These are phyloP conservation scores for Sinonovacula constricta DNA, from an alignment of 1,140 invertebrate species.

Conservation along the genomic window DNA sequence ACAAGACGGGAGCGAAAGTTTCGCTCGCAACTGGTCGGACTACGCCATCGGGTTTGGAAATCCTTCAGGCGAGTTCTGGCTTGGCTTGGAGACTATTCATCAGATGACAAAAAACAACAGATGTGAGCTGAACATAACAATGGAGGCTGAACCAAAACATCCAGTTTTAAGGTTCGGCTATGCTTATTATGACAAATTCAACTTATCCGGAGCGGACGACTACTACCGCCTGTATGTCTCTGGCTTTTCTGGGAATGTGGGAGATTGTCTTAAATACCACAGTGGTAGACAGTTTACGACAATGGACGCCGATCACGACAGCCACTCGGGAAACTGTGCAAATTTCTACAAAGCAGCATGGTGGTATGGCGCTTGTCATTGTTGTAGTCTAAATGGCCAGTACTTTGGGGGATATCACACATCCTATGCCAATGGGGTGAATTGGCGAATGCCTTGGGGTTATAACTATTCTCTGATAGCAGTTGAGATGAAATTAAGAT, in stretches of 20 bases:
- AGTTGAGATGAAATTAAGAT: conserved; percentile 79
- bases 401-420: conserved; percentile 74
- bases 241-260: conserved; percentile 5
- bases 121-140: conserved; percentile 70
- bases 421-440: conserved; percentile 78
- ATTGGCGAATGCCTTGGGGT: conserved; percentile 81
- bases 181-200: no score
- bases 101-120: no score
- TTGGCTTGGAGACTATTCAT: no score
- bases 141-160: no score
- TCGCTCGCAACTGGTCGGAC: conserved; percentile 94
- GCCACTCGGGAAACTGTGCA: conserved; percentile 82
- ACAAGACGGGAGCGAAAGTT: conserved; percentile 87
- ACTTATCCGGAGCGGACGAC: no score
- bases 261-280: conserved; percentile 67
- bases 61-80: conserved; percentile 82
- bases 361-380: conserved; percentile 83
- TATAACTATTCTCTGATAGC: conserved; percentile 78
- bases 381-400: conserved; percentile 82
- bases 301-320: conserved; percentile 80
- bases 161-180: no score
- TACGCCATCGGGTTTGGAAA: conserved; percentile 97
- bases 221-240: no score
- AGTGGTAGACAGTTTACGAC: conserved; percentile 81
- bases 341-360: conserved; percentile 80